A percentile compares a stretch with the other conserved stretches of the same genome.
These are phyloP conservation scores for Eupithecia insigniata DNA, from an alignment of 2,888 invertebrate species.

Conservation along the genomic window DNA sequence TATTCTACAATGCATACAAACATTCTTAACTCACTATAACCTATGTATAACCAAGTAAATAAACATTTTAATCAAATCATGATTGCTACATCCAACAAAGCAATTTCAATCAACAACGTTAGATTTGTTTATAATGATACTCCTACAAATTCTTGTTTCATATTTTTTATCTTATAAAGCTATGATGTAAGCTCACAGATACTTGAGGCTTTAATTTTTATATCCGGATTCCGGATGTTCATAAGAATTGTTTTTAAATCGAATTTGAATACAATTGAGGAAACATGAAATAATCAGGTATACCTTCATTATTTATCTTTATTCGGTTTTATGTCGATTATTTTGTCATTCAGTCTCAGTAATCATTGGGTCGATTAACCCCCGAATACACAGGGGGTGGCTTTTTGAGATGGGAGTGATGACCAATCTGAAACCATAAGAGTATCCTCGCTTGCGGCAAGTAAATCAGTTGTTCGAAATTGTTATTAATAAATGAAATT, in stretches of 20 bases:
- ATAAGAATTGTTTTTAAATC: not conserved
- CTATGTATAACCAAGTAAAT: not conserved
- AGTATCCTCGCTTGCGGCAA: no score
- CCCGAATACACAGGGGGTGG: no score
- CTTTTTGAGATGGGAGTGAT: no score
- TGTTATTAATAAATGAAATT: no score
- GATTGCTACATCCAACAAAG: constrained; percentile 14
- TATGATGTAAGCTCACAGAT: constrained; percentile 35
- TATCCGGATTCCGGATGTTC: constrained; percentile 38
- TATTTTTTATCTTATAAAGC: constrained; percentile 22
- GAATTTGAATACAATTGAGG: not conserved
- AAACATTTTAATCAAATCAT: constrained; percentile 20
- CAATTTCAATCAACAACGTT: constrained; percentile 5
- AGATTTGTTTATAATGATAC: constrained; percentile 32
- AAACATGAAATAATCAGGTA: not conserved
- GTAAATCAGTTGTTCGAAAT: no score
- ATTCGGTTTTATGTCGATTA: not conserved
- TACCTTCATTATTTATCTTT: not conserved
- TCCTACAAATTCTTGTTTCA: constrained; percentile 13
- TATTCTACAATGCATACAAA: not conserved
- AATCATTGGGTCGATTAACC: not conserved
- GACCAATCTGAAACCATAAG: no score
- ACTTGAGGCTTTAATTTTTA: constrained; percentile 2
- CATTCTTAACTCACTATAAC: not conserved
- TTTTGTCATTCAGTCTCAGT: not conserved